Conservation (phyloP, 2,113 vertebrate genomes). For the Calidris pygmaea region DNA sequence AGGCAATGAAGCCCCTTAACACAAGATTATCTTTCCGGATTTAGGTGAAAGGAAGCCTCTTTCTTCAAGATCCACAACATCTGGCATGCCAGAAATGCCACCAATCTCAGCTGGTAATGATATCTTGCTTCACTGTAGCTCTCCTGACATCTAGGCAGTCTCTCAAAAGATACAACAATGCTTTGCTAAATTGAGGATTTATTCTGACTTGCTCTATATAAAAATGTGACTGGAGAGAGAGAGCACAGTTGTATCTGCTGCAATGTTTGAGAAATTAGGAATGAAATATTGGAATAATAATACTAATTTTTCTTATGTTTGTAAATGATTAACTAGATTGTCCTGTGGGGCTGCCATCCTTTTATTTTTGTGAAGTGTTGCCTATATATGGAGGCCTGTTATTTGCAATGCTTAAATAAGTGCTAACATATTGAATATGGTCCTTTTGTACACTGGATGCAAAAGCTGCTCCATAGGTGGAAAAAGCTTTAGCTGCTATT, state of each 20-base stretch:
- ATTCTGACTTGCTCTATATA: neutral
- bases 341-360: accelerated
- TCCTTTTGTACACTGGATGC: neutral
- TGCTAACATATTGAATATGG: neutral
- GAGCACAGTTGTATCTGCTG: neutral
- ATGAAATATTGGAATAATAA: neutral
- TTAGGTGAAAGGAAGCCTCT: constrained; percentile 7
- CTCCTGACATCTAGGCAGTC: neutral
- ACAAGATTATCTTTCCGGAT: neutral
- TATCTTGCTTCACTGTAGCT: neutral
- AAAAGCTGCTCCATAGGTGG: neutral
- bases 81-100: constrained; percentile 10
- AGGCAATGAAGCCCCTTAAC: neutral
- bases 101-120: constrained; percentile 29
- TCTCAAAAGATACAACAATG: neutral
- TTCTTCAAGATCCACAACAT: neutral
- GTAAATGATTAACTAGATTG: neutral
- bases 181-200: neutral
- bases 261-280: neutral
- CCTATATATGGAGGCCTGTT: neutral
- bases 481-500: neutral
- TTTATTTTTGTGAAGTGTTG: accelerated
- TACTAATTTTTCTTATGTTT: neutral
- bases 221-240: neutral
- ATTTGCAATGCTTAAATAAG: neutral